Evolutionary conservation across 1,140 invertebrate genomes (phyloP).

Genomic region (Drosophila baimaii): DNA sequence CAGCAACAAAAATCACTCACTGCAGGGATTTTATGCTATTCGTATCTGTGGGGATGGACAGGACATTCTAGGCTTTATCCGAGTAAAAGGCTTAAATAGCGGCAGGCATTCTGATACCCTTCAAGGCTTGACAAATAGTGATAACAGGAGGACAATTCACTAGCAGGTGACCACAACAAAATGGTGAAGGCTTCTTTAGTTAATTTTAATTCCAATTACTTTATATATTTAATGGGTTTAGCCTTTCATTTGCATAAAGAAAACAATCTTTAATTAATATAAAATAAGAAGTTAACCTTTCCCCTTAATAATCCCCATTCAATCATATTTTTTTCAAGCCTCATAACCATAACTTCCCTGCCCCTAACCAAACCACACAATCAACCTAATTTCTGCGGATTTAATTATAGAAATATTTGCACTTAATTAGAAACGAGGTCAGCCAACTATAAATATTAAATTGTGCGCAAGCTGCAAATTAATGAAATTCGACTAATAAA

Average conservation of each 20-base stretch:
- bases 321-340: constrained; percentile 1
- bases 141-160: neutral
- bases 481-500: constrained; percentile 81
- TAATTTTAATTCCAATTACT: no score
- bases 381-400: constrained; percentile 39
- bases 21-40: constrained; percentile 8
- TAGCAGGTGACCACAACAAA: neutral
- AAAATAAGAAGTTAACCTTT: neutral
- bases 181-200: no score
- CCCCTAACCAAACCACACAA: neutral
- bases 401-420: constrained; percentile 78
- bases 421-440: constrained; percentile 78
- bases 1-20: constrained; percentile 44
- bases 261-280: neutral
- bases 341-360: neutral
- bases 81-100: neutral
- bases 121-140: neutral
- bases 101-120: neutral
- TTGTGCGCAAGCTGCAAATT: constrained; percentile 69
- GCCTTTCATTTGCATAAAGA: no score
- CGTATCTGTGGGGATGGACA: constrained; percentile 4
- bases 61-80: neutral
- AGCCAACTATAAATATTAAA: constrained; percentile 80
- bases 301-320: neutral
- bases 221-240: no score